A percentile compares a stretch with the other conserved stretches of the same genome.
Evolutionary conservation across 2,888 invertebrate species (phyloP).

Genomic region (Lydus trimaculatus): DNA sequence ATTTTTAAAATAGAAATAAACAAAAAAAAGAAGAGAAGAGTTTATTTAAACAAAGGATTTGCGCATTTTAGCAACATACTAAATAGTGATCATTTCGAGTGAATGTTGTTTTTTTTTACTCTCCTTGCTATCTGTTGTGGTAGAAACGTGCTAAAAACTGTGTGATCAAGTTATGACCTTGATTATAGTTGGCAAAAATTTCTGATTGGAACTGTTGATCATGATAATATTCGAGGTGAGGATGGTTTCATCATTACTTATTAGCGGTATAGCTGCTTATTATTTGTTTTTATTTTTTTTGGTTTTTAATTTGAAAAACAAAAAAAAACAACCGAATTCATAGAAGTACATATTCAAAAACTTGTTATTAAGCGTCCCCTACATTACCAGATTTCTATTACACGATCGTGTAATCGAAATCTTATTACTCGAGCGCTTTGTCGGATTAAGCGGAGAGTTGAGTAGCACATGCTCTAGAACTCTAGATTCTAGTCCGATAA

Average conservation of each 20-base stretch:
- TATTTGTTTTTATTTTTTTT: no score
- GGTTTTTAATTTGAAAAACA: no score
- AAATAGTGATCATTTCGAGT: not conserved
- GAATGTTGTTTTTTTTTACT: not conserved
- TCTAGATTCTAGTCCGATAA: no score
- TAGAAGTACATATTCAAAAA: not conserved
- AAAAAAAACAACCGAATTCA: not conserved
- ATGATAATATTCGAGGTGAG: slow-evolving; percentile 42
- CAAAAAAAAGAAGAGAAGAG: no score
- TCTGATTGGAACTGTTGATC: slow-evolving; percentile 21
- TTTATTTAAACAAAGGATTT: not conserved
- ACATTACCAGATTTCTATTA: not conserved
- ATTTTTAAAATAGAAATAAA: not conserved
- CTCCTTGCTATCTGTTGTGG: not conserved
- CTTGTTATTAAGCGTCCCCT: not conserved
- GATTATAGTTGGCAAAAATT: slow-evolving; percentile 35
- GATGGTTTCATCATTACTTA: slow-evolving; percentile 1
- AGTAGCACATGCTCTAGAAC: no score
- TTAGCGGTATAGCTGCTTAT: not conserved
- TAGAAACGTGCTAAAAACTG: slow-evolving; percentile 7
- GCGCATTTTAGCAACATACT: not conserved
- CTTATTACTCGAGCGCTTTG: no score
- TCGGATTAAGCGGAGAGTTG: no score
- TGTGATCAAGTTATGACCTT: slow-evolving; percentile 37
- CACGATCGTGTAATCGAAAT: no score